phyloP scores from a whole-genome alignment of 2,113 vertebrate genomes.

The Lasiurus cinereus region DNA sequence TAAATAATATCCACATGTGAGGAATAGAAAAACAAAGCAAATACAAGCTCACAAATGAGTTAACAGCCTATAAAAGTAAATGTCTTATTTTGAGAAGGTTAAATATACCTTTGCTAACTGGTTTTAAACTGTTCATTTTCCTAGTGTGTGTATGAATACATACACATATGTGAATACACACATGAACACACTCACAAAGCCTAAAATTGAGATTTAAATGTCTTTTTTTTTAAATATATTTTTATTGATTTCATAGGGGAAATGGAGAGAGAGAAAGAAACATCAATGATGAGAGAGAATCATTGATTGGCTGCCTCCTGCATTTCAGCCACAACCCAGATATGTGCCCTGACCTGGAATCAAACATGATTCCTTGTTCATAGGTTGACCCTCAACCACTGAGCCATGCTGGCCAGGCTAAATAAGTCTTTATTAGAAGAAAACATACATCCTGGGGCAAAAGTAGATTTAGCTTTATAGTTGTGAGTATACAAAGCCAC shows the following conservation, averaged over 20 bases:
- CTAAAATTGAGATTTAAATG: neutral
- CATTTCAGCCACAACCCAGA: too few species aligned
- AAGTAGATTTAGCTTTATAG: neutral
- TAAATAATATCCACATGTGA: neutral
- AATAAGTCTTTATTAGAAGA: neutral
- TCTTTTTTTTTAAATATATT: too few species aligned
- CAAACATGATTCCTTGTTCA: too few species aligned
- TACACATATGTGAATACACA: neutral
- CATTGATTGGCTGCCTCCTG: too few species aligned
- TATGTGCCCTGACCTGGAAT: too few species aligned
- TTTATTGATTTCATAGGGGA: too few species aligned
- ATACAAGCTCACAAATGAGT: neutral
- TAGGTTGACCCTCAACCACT: too few species aligned
- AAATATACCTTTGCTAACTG: neutral
- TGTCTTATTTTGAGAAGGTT: neutral
- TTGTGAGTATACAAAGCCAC: neutral
- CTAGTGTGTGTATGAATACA: neutral
- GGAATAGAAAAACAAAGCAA: slow-evolving; percentile 24
- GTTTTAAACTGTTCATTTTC: neutral
- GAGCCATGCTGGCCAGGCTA: too few species aligned
- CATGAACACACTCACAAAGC: neutral
- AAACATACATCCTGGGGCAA: neutral
- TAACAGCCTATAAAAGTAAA: neutral
- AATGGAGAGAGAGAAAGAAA: too few species aligned
- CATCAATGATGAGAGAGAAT: too few species aligned